A percentile compares a stretch with the other conserved stretches of the same genome.
These are phyloP conservation scores for Protonibea diacanthus DNA, from an alignment of 2,797 vertebrate genomes.

Conservation along the genomic window DNA sequence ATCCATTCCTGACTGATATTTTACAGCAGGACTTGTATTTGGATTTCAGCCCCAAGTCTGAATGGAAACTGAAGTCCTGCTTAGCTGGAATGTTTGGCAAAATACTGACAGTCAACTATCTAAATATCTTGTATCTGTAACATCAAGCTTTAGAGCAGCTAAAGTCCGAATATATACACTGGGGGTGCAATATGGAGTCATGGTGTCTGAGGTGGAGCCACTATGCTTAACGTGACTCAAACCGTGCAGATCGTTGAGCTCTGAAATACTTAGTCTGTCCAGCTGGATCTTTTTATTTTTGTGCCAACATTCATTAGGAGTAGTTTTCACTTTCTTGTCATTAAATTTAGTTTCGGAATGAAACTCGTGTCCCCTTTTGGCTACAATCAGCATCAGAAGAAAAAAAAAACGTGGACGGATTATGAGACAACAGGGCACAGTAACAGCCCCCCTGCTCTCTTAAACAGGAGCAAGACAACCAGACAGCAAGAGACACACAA, in stretches of 20 bases:
- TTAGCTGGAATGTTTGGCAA: constrained; percentile 19
- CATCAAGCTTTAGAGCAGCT: constrained; percentile 1
- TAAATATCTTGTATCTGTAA: neutral
- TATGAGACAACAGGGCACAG: neutral
- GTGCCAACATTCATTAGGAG: neutral
- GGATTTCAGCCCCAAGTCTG: neutral
- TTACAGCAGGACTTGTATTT: neutral
- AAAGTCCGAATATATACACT: neutral
- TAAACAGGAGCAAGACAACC: neutral
- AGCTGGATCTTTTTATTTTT: neutral
- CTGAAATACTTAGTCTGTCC: neutral
- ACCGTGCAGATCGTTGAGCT: neutral
- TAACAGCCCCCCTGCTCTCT: too few species aligned
- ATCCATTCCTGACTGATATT: neutral
- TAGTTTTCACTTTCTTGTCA: neutral
- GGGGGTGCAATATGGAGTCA: neutral
- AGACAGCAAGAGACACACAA: neutral
- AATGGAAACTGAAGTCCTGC: neutral
- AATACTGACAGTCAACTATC: neutral
- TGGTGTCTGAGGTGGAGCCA: neutral
- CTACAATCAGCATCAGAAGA: constrained; percentile 4
- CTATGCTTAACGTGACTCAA: neutral
- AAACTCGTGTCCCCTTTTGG: constrained; percentile 2
- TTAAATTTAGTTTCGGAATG: neutral
- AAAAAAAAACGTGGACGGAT: neutral